Evolutionary conservation across 2,888 invertebrate genomes (phyloP).

Genomic region (Xestia c-nigrum): DNA sequence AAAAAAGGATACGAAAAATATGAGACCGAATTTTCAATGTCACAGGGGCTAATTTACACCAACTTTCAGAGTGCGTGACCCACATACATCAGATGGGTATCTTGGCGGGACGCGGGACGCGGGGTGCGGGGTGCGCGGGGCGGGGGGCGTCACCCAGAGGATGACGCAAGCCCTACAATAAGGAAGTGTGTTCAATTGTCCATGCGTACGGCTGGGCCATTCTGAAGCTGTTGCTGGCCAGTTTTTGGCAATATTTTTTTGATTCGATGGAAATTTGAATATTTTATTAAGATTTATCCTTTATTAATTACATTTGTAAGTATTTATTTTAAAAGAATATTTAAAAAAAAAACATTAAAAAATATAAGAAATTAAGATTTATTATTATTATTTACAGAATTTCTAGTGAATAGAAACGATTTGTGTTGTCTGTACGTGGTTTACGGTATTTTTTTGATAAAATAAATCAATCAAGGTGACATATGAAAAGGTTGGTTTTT

Average conservation of each 20-base stretch:
- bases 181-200: conserved; percentile 86
- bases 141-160: conserved; percentile 60
- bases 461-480: not conserved
- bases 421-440: not conserved
- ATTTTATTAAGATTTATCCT: not conserved
- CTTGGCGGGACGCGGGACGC: conserved; percentile 19
- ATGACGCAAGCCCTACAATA: conserved; percentile 83
- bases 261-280: not conserved
- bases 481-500: conserved; percentile 26
- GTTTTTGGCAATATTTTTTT: not conserved
- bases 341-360: no score
- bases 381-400: not conserved
- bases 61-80: conserved; percentile 43
- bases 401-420: not conserved
- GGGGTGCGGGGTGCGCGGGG: conserved; percentile 20
- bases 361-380: no score
- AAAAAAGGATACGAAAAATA: conserved; percentile 6
- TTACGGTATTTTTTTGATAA: not conserved
- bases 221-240: conserved; percentile 57
- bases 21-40: conserved; percentile 44
- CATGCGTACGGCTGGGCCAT: conserved; percentile 71
- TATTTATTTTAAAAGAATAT: no score
- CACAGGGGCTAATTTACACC: conserved; percentile 42
- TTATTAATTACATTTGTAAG: no score
- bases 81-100: conserved; percentile 41